Percentiles rank a stretch among this genome's conserved stretches.
Conservation (phyloP, 2,113 vertebrate species). For the Crotalus tigris region DNA sequence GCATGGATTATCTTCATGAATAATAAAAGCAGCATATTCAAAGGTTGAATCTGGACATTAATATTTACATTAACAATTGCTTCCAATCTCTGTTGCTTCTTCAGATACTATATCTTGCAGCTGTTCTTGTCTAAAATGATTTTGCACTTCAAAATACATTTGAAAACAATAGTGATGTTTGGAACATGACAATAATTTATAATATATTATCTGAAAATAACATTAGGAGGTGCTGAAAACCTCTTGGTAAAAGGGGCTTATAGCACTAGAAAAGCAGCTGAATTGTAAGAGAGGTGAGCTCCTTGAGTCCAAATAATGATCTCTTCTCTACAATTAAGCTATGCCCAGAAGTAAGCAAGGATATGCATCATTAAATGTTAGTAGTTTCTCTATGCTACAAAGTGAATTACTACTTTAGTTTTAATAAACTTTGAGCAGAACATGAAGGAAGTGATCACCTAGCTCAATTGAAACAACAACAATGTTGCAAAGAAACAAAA, state of each 20-base stretch:
- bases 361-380: constrained; percentile 12
- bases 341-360: background rate
- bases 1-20: background rate
- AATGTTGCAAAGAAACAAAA: background rate
- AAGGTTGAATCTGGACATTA: background rate
- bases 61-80: background rate
- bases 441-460: background rate
- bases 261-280: background rate
- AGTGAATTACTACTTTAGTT: background rate
- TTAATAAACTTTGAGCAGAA: background rate
- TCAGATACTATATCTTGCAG: background rate
- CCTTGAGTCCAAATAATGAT: background rate
- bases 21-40: background rate
- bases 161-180: constrained; percentile 12
- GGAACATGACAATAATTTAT: constrained; percentile 5
- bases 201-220: constrained; percentile 19
- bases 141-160: background rate
- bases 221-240: background rate
- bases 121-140: constrained; percentile 18
- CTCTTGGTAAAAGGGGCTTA: constrained; percentile 7
- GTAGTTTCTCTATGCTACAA: background rate
- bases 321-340: constrained; percentile 6
- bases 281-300: background rate
- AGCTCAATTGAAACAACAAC: background rate
- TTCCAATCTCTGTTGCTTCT: background rate